phyloP scores from a whole-genome alignment of 2,888 invertebrate species.

The Oxycera nigricornis region DNA sequence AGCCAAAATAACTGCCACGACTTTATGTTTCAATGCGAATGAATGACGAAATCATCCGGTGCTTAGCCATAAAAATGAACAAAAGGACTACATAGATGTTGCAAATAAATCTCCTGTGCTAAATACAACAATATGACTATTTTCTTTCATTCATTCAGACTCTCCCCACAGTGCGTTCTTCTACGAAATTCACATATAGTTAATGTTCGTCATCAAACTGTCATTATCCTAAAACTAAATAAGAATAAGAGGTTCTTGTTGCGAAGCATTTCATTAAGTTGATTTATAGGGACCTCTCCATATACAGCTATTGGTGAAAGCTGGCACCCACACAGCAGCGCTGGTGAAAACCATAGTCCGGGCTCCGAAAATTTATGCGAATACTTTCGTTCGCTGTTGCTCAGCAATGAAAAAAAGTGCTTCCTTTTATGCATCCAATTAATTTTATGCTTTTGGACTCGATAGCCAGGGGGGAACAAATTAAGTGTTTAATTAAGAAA shows the following conservation, averaged over 20 bases:
- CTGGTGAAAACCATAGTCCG: not conserved
- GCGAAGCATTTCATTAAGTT: slow-evolving; percentile 39
- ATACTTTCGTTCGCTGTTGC: slow-evolving; percentile 17
- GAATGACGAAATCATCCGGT: not conserved
- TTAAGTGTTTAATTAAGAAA: slow-evolving; percentile 41
- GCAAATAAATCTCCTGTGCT: not conserved
- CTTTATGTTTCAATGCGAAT: not conserved
- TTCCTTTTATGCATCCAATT: slow-evolving; percentile 37
- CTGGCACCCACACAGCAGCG: not conserved
- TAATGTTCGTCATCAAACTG: slow-evolving; percentile 36
- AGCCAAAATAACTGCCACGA: not conserved
- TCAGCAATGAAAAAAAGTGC: slow-evolving; percentile 29
- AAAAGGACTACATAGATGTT: slow-evolving; percentile 7
- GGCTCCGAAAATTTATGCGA: slow-evolving; percentile 12
- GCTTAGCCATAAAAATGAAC: not conserved
- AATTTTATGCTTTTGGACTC: slow-evolving; percentile 40
- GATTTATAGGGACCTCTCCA: slow-evolving; percentile 35
- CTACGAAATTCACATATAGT: slow-evolving; percentile 32
- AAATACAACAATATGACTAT: slow-evolving; percentile 27
- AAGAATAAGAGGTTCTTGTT: slow-evolving; percentile 38
- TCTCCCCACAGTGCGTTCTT: not conserved
- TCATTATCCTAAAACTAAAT: slow-evolving; percentile 41
- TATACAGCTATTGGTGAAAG: slow-evolving; percentile 3
- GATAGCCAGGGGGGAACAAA: slow-evolving; percentile 31
- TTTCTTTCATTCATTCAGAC: not conserved